Base-by-base conservation (phyloP, 2,113 vertebrate species). In the Oncorhynchus kisutch region DNA sequence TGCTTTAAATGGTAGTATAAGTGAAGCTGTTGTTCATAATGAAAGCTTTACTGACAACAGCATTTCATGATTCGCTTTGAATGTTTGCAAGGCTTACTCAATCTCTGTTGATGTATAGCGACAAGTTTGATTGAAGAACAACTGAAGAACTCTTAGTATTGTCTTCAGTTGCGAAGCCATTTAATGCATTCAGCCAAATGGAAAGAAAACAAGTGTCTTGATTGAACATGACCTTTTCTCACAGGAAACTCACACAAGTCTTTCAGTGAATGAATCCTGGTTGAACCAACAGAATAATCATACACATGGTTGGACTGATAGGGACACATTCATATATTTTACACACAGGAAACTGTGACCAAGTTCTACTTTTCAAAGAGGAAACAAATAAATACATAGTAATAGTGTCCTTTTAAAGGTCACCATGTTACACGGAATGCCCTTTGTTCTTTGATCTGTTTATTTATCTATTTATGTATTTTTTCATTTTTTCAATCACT, bases 401-500 rank as follows among this genome's bases (percentile, higher is more conserved):
- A 62, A 16, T 62, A 20, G 5, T 8, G 5, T 62, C n/a, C 70
- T 51, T 82, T 82, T 27, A 79, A 16, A 70, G 48, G 7, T 20
- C 3, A 39, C 31, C 3, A 6, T n/a, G 16, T 20, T 7, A 8
- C 66, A 68, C 60, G 48, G 48, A 57, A 60, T 76, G 67, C 70
- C 5, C 60, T 27, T 48, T 39, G 7, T 64, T 64, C 45, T 70
- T 72, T 22, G 27, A 76, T 81, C 39, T 70, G 68, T 78, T 66
- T 54, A 80, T 71, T 22, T 48, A 77, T 60, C 31, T 62, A 59
- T 70, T 75, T 77, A 73, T 76, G 70, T 20, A 20, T 20, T 78
- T 81, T 81, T 70, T 78, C 71, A 78, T 78, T 67, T 81, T 81
- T 70, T 78, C 71, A 78, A 76, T 67, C 75, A 57, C 25, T 18